Conservation (phyloP, 2,113 vertebrate species). For the Callochromis pleurospilus region DNA sequence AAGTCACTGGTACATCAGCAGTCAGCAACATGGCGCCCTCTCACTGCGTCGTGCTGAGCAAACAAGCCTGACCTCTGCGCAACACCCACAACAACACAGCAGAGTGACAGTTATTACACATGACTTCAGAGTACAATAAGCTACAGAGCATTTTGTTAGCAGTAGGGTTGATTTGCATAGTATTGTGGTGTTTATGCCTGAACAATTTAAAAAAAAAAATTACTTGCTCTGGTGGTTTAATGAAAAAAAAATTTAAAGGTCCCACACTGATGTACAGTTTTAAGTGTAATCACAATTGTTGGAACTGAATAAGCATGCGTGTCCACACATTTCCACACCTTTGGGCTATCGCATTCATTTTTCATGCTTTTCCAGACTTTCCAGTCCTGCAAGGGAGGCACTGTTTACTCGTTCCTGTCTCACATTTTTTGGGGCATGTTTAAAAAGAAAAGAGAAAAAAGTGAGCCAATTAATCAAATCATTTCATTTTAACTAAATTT, state of each 20-base stretch:
- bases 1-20: conserved; percentile 52
- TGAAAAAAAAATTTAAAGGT: background rate
- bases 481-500: background rate
- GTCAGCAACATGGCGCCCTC: conserved; percentile 49
- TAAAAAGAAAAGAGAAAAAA: background rate
- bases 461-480: background rate
- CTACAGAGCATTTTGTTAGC: background rate
- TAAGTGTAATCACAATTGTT: background rate
- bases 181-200: background rate
- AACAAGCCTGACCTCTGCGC: conserved; percentile 52
- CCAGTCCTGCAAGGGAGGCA: background rate
- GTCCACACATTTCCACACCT: background rate
- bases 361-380: conserved; percentile 23
- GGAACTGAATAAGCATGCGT: background rate
- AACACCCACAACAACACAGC: conserved; percentile 22
- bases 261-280: background rate
- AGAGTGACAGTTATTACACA: conserved; percentile 40
- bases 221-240: too few relatives aligned
- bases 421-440: background rate
- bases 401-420: background rate
- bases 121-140: conserved; percentile 1
- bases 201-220: background rate
- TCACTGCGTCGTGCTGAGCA: conserved; percentile 43
- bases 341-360: background rate
- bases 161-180: background rate